Evolutionary conservation across 1,140 invertebrate genomes (phyloP).

Genomic region (Zaprionus kolodkinae): DNA sequence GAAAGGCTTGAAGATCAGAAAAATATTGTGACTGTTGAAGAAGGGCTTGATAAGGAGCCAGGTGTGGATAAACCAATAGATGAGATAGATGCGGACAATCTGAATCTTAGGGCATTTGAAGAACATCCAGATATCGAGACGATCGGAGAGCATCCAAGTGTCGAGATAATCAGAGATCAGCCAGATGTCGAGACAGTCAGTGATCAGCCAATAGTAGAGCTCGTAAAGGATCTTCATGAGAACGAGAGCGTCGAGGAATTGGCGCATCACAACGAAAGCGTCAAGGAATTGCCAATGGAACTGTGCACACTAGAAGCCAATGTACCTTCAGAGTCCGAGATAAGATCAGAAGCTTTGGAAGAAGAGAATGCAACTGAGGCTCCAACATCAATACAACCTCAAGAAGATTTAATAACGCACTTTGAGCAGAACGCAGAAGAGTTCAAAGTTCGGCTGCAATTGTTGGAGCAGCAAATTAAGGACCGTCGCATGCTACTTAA

Average conservation of each 20-base stretch:
- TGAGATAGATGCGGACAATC: background rate
- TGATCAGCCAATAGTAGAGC: background rate
- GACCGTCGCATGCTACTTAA: constrained; percentile 38
- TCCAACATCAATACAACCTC: background rate
- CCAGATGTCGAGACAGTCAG: background rate
- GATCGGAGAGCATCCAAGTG: background rate
- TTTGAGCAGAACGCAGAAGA: constrained; percentile 56
- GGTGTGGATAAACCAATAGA: background rate
- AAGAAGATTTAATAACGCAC: constrained; percentile 44
- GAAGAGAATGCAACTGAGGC: background rate
- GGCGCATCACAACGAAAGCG: background rate
- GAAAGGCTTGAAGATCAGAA: background rate
- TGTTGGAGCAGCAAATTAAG: constrained; percentile 53
- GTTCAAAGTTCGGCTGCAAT: constrained; percentile 49
- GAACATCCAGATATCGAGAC: background rate
- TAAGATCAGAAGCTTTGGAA: background rate
- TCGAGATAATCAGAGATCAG: background rate
- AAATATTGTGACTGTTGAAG: background rate
- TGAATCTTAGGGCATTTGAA: too few relatives aligned
- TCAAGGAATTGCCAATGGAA: background rate
- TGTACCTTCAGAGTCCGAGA: background rate
- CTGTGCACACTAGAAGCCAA: background rate
- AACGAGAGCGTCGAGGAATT: background rate
- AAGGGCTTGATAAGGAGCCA: background rate
- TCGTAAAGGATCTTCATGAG: background rate